These are phyloP conservation scores for Capitulum mitella DNA, from an alignment of 2,888 invertebrate species.

Conservation along the genomic window DNA sequence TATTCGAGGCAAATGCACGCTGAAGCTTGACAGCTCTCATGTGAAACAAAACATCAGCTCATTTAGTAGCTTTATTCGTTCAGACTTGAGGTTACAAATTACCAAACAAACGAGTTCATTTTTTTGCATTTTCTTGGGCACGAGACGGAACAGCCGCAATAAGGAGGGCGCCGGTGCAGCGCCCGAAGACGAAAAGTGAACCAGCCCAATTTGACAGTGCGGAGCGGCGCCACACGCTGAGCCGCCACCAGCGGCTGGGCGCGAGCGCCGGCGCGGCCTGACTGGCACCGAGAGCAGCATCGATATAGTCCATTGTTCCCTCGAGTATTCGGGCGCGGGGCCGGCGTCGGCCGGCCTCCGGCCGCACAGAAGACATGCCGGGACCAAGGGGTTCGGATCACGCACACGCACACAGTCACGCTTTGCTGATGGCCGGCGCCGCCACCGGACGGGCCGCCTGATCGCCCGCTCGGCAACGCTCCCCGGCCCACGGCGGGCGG, in stretches of 20 bases:
- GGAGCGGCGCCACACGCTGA: too few relatives aligned
- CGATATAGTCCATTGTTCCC: conserved; percentile 7
- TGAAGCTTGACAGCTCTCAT: too few relatives aligned
- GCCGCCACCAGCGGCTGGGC: too few relatives aligned
- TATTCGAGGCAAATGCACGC: too few relatives aligned
- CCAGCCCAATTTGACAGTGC: background rate
- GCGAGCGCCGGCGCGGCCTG: too few relatives aligned
- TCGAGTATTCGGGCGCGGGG: background rate
- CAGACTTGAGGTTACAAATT: conserved; percentile 20
- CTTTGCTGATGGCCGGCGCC: background rate
- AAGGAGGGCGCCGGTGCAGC: background rate
- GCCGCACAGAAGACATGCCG: background rate
- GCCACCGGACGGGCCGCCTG: background rate
- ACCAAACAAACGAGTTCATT: conserved; percentile 13
- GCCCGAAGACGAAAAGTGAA: too few relatives aligned
- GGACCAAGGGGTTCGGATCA: background rate
- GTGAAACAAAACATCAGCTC: too few relatives aligned
- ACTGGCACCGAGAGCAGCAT: too few relatives aligned
- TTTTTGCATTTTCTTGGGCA: background rate
- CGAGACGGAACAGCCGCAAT: background rate
- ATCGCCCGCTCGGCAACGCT: background rate
- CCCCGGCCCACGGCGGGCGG: too few relatives aligned
- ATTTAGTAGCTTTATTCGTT: conserved; percentile 12
- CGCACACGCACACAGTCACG: background rate
- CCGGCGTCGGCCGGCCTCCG: background rate